phyloP scores from a whole-genome alignment of 1,140 invertebrate genomes.

The Muscidifurax raptorellus region DNA sequence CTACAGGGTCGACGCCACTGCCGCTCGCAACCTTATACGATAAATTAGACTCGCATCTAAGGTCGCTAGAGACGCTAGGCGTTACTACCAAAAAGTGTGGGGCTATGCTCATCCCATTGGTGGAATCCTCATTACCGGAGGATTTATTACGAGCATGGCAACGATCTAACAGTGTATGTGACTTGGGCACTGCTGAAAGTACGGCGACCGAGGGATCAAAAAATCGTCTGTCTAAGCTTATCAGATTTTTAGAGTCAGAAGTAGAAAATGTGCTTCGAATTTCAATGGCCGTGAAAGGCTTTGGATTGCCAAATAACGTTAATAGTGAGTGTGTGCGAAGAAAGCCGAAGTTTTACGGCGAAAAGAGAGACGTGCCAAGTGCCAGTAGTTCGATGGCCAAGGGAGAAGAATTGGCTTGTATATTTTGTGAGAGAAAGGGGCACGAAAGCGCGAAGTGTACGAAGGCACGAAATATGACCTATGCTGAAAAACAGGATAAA shows the following conservation, averaged over 20 bases:
- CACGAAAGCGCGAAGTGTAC: no score
- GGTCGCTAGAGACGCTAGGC: constrained; percentile 58
- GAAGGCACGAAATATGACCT: no score
- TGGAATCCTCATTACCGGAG: no score
- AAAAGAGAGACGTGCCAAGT: neutral
- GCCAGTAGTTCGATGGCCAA: no score
- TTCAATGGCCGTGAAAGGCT: constrained; percentile 53
- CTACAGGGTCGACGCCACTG: neutral
- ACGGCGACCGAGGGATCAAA: no score
- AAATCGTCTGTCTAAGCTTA: constrained; percentile 54
- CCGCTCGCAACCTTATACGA: neutral
- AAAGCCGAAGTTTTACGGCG: neutral
- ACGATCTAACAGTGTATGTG: no score
- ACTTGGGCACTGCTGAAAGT: no score
- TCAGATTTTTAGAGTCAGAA: constrained; percentile 59
- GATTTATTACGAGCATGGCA: no score
- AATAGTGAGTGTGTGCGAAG: neutral
- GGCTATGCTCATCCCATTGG: constrained; percentile 61
- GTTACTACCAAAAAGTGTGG: constrained; percentile 60
- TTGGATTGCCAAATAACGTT: constrained; percentile 9
- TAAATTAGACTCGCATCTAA: constrained; percentile 50
- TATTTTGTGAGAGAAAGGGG: no score
- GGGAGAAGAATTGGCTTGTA: no score
- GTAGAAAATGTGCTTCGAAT: constrained; percentile 59
- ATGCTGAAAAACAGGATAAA: no score